Evolutionary conservation across 2,797 vertebrate species (phyloP), one percentile per base, ranked within the genome.

Genomic region (Nannoperca australis): DNA sequence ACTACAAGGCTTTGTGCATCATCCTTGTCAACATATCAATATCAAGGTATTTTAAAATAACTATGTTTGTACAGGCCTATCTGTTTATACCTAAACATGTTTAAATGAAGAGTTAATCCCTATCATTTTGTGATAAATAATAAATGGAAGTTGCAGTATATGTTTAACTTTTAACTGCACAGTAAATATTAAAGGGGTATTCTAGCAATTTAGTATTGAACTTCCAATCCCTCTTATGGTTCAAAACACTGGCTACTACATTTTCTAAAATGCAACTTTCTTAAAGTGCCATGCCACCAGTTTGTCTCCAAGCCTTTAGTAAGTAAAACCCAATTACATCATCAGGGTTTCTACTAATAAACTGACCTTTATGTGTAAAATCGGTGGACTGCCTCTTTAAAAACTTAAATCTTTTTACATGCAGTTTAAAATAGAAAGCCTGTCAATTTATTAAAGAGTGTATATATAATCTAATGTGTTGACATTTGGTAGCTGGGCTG

Each of bases 1-100:
- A 80, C 61, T 44, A 38, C 74, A 56, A 77, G 72, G 61, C 13
- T 40, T 83, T 42, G 45, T 87, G 76, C 66, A 63, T 78, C 30
- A 36, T 76, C 56, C 44, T 22, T 7, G 20, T 47, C 22, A 51
- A 71, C 49, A 50, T 34, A 56, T 54, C 12, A 56, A 18, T 54
- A 30, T 47, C 34, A 36, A 17, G 11, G 20, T 24, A n/a, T 15
- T 47, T 65, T 24, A 44, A 6, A 34, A 24, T 36, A 45, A 15
- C 30, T 38, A 4, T 36, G 11, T 50, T 44, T 32, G 20, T 44
- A 24, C 5, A 20, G 22, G n/a, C 14, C 2, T 0, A 38, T 2
- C 34, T 51, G 3, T 49, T 8, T 8, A 40, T 3, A 42, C 45
- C 20, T 44, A 3, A 36, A 4, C 7, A 10, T 20, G 22, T 77